Evolutionary conservation across 1,140 invertebrate species (phyloP), one percentile per base, ranked within the genome.

Genomic region (Hesperophylax magnus): DNA sequence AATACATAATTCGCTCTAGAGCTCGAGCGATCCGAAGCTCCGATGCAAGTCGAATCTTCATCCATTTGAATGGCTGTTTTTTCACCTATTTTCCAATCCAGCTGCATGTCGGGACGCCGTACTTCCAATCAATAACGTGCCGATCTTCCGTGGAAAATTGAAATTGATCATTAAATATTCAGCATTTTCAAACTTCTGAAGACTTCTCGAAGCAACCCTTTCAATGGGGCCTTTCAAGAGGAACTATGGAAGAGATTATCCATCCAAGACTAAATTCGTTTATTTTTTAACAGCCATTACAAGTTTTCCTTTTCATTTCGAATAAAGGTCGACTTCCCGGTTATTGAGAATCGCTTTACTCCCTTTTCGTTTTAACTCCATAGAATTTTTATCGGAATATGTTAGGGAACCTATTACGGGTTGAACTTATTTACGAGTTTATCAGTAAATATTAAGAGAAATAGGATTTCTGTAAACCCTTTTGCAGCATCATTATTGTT

Each of bases 101-200:
- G 80, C 80, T 47, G 39, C 39, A 81, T 14, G 39, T 47, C 39
- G 39, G 11, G 39, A 47, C 39, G 39, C 39, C 71, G 60, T 69
- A 61, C 63, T n/a, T 20, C 56, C 77, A 79, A 83, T 83, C 81
- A 80, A 83, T 83, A 83, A 77, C 14, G 74, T 27, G 63, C 63
- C 63, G 81, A 83, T 83, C 78, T 69, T 82, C 63, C 52, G 63
- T 78, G 72, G 78, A 79, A 82, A 82, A 83, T 83, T 83, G 81
- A 83, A 83, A 83, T 83, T 80, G 78, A 74, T 83, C 78, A 76
- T 83, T 83, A 83, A 83, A 83, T 75, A 83, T 83, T 83, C 81
- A 83, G 58, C 58, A 61, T 77, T 74, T 75, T 80, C 78, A 80
- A 79, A 82, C 65, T 77, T 56, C 71, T 65, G 58, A 69, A 72